Conservation (phyloP, 2,113 vertebrate genomes). For the Tauraco erythrolophus region DNA sequence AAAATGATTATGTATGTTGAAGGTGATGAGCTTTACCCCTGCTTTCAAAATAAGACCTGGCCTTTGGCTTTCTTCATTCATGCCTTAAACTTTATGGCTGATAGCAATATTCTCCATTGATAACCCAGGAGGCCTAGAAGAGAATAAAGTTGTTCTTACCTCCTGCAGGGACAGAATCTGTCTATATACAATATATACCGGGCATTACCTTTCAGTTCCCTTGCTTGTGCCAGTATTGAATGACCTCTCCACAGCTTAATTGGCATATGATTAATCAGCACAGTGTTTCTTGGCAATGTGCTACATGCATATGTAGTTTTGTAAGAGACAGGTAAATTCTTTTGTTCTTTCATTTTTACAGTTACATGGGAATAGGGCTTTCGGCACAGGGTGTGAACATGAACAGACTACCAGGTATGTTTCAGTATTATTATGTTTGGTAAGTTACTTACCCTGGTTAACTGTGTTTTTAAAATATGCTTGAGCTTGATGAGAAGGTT, state of each 20-base stretch:
- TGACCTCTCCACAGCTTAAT: background rate
- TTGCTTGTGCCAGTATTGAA: background rate
- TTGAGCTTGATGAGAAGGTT: background rate
- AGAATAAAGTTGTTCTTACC: background rate
- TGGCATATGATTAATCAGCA: background rate
- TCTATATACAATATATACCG: background rate
- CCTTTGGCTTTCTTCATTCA: background rate
- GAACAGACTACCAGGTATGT: conserved; percentile 97
- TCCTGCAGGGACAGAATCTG: background rate
- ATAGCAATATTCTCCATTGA: background rate
- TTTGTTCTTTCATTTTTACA: conserved; percentile 73
- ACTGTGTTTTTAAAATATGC: background rate
- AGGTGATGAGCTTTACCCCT: background rate
- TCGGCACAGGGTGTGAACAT: conserved; percentile 99
- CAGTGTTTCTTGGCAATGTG: background rate
- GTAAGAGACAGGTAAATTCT: background rate
- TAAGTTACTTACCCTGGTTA: background rate
- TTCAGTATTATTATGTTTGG: background rate
- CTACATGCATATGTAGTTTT: background rate
- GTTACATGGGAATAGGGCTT: conserved; percentile 99
- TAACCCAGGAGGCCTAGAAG: background rate
- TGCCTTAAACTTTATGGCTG: background rate
- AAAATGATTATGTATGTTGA: background rate
- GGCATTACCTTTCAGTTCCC: background rate
- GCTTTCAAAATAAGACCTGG: background rate